phyloP scores from a whole-genome alignment of 1,140 invertebrate species.

The Bombus cullumanus region DNA sequence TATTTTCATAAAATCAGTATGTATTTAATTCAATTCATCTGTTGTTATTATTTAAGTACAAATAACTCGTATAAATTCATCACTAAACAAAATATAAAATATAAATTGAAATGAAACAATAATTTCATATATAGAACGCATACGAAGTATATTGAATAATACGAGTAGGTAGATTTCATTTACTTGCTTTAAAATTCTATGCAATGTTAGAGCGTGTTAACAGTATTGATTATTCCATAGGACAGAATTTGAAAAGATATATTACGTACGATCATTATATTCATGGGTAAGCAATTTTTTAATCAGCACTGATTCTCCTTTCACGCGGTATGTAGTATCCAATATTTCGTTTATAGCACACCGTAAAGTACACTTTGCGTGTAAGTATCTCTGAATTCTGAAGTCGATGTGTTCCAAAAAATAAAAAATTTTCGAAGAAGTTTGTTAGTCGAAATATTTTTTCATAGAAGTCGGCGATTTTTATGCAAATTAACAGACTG shows the following conservation, averaged over 20 bases:
- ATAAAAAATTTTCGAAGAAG: not conserved
- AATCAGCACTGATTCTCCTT: constrained; percentile 6
- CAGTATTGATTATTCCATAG: constrained; percentile 17
- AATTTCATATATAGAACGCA: not conserved
- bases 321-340: not conserved
- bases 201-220: not conserved
- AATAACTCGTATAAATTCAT: not conserved
- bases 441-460: not conserved
- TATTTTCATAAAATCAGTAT: not conserved
- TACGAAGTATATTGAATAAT: not conserved
- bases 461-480: not conserved
- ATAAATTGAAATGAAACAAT: not conserved
- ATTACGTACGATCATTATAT: not conserved
- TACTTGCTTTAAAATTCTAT: not conserved
- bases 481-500: constrained; percentile 10
- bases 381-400: no score
- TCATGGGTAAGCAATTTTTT: constrained; percentile 15
- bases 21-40: not conserved
- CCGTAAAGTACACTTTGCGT: not conserved
- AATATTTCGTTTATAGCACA: constrained; percentile 8
- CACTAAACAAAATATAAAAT: no score
- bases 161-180: not conserved
- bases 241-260: constrained; percentile 2
- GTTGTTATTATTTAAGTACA: not conserved
- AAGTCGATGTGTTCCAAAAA: not conserved